Evolutionary conservation across 2,888 invertebrate species (phyloP).

Genomic region (Pilophorus perplexus): DNA sequence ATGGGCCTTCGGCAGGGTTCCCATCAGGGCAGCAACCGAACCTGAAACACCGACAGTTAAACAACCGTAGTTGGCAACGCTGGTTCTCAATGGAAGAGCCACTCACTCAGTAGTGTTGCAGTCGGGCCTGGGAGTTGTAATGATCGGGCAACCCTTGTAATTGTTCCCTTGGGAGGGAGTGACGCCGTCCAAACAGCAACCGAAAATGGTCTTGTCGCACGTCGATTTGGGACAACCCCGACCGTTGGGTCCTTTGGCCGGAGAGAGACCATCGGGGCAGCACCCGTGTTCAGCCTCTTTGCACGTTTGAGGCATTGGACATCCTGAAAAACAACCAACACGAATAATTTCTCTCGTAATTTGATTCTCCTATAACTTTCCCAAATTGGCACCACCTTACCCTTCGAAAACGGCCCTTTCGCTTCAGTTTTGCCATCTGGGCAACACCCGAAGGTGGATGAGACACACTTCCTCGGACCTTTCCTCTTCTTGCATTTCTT

Average conservation of each 20-base stretch:
- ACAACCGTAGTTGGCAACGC: too few relatives aligned
- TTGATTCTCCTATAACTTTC: too few relatives aligned
- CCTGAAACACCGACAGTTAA: slow-evolving; percentile 51
- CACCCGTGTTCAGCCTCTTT: slow-evolving; percentile 73
- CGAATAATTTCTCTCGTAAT: not conserved
- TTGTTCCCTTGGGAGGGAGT: slow-evolving; percentile 78
- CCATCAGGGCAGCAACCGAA: slow-evolving; percentile 79
- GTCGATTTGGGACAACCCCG: slow-evolving; percentile 73
- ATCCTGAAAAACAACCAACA: slow-evolving; percentile 55
- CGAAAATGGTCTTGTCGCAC: slow-evolving; percentile 77
- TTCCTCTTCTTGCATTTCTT: slow-evolving; percentile 61
- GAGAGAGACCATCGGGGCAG: slow-evolving; percentile 78
- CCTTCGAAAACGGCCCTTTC: slow-evolving; percentile 76
- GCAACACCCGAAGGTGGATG: slow-evolving; percentile 77
- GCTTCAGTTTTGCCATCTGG: slow-evolving; percentile 74
- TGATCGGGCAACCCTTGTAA: slow-evolving; percentile 75
- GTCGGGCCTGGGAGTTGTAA: slow-evolving; percentile 47
- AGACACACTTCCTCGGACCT: slow-evolving; percentile 59
- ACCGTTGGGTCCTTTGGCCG: slow-evolving; percentile 66
- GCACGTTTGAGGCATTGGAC: slow-evolving; percentile 71
- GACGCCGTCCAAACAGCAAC: slow-evolving; percentile 79
- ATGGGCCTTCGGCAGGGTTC: slow-evolving; percentile 61
- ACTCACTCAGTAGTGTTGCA: slow-evolving; percentile 52
- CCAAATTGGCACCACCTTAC: slow-evolving; percentile 51
- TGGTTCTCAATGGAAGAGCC: too few relatives aligned